Percentiles rank a stretch among this genome's conserved stretches.
phyloP scores from a whole-genome alignment of 2,797 vertebrate genomes.

The Apogon talboti region DNA sequence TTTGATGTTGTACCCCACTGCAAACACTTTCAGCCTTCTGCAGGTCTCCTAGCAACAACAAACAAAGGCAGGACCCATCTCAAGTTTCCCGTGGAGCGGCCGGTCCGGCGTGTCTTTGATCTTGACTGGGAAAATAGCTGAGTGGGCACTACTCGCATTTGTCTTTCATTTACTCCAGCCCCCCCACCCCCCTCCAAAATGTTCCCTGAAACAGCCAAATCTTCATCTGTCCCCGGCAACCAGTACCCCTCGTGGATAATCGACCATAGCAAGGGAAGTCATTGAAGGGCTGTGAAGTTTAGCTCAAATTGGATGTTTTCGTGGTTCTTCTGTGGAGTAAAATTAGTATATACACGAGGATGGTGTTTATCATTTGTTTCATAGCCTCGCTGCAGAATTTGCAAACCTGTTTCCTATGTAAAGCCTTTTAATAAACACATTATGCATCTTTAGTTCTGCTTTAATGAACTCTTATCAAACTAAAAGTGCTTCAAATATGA shows the following conservation, averaged over 20 bases:
- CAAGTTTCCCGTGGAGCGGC: constrained; percentile 86
- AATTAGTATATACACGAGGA: constrained; percentile 36
- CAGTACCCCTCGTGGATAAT: constrained; percentile 74
- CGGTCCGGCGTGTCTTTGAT: constrained; percentile 84
- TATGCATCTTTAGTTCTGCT: constrained; percentile 35
- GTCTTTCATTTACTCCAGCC: constrained; percentile 85
- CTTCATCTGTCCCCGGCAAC: constrained; percentile 83
- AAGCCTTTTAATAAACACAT: constrained; percentile 53
- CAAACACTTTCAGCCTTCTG: constrained; percentile 86
- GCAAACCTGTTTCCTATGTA: constrained; percentile 43
- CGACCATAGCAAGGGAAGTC: constrained; percentile 71
- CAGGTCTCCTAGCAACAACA: constrained; percentile 89
- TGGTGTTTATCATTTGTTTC: constrained; percentile 49
- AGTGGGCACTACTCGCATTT: constrained; percentile 86
- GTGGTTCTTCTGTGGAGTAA: constrained; percentile 30
- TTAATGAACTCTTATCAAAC: constrained; percentile 51
- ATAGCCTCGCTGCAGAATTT: constrained; percentile 43
- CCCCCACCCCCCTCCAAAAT: constrained; percentile 70
- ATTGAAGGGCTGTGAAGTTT: constrained; percentile 74
- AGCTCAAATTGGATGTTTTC: constrained; percentile 58
- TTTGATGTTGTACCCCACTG: constrained; percentile 86
- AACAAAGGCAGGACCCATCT: constrained; percentile 89
- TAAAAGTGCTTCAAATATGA: constrained; percentile 34
- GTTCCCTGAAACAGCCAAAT: constrained; percentile 84
- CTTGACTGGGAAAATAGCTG: constrained; percentile 85